Conservation (phyloP, 2,797 vertebrate genomes). For the Crenuchus spilurus region DNA sequence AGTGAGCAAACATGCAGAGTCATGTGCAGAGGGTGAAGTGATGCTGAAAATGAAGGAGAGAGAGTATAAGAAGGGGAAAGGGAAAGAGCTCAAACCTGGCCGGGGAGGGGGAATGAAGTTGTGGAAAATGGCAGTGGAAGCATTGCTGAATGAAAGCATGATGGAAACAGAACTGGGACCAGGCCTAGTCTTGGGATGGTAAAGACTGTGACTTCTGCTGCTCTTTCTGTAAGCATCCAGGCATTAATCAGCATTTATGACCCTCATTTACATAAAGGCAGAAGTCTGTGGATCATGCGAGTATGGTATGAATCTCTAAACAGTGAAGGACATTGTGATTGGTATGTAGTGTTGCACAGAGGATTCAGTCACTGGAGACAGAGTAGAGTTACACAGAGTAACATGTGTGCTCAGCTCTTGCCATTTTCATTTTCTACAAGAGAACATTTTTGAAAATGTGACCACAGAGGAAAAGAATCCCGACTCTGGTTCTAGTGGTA, state of each 20-base stretch:
- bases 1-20: constrained; percentile 20
- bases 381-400: background rate
- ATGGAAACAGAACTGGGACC: constrained; percentile 76
- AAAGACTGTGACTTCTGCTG: constrained; percentile 66
- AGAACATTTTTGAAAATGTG: background rate
- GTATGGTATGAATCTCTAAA: background rate
- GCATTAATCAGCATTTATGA: constrained; percentile 25
- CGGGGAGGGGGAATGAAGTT: constrained; percentile 61
- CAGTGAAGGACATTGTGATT: too few relatives aligned
- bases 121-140: constrained; percentile 73
- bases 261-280: background rate
- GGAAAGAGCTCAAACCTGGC: constrained; percentile 59
- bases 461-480: constrained; percentile 18
- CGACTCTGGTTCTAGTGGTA: constrained; percentile 17
- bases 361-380: background rate
- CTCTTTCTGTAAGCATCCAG: constrained; percentile 30
- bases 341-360: too few relatives aligned
- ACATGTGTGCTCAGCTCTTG: background rate
- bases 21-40: background rate
- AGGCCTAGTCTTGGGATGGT: constrained; percentile 61
- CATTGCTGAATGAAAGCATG: constrained; percentile 65
- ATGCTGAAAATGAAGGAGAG: constrained; percentile 9
- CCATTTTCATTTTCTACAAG: background rate
- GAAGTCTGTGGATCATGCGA: background rate
- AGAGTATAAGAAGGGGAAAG: constrained; percentile 33